Conservation (phyloP, 2,113 vertebrate species). For the Protomyctophum bolini region DNA sequence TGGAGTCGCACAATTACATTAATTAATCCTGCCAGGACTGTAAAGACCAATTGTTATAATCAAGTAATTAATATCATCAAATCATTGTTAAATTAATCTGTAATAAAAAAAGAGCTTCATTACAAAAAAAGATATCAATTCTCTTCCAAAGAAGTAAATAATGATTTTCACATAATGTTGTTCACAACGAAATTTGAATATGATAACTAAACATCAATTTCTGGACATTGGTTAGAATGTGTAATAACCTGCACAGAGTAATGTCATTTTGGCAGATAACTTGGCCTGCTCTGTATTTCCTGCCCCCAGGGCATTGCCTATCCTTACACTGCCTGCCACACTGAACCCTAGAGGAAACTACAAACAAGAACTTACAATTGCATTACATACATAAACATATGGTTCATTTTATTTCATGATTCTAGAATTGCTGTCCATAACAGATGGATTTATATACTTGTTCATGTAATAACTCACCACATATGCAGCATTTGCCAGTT, state of each 20-base stretch:
- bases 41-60: no score
- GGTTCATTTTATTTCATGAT: not conserved
- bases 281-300: conserved; percentile 81
- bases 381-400: not conserved
- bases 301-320: conserved; percentile 86
- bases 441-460: not conserved
- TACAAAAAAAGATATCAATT: not conserved
- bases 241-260: conserved; percentile 77
- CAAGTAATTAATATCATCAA: no score
- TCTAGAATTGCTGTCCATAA: not conserved
- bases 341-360: conserved; percentile 86
- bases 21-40: no score
- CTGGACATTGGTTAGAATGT: not conserved
- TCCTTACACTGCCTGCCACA: conserved; percentile 81
- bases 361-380: conserved; percentile 7
- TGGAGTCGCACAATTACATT: not conserved
- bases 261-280: conserved; percentile 72
- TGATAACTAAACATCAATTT: no score
- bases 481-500: conserved; percentile 79
- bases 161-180: not conserved
- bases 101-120: no score
- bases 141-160: not conserved
- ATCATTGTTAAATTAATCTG: no score
- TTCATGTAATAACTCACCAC: conserved; percentile 80
- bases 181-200: no score